Evolutionary conservation across 2,888 invertebrate species (phyloP), one percentile per base, ranked within the genome.

Genomic region (Eilema sororculum): DNA sequence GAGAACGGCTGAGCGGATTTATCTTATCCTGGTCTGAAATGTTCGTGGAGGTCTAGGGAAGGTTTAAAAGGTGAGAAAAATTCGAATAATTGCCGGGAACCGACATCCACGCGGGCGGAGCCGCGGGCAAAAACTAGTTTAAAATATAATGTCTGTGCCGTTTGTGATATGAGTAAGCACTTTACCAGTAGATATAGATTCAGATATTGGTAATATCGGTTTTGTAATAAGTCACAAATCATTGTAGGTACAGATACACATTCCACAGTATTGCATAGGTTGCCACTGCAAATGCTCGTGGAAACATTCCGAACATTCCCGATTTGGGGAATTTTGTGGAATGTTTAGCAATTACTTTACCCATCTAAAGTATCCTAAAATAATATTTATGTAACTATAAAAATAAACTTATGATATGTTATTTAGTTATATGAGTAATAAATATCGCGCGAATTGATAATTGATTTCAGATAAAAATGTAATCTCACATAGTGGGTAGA

Each of bases 251-350:
- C 73, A 70, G 58, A 57, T 52, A 52, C 52, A 52, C 52, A 72
- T 82, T 85, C 67, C 79, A 67, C 78, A 78, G 56, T 63, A 79
- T 78, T 78, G 56, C 72, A 71, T 67, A 65, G 61, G 22, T 72
- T 25, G 58, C 5, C 28, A 25, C 28, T 1, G 28, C 52, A 52
- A 52, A n/a, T n/a, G n/a, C n/a, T n/a, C 9, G 58, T 25, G 58
- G 16, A 13, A 58, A n/a, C 9, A 52, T 52, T 52, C 52, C 52
- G n/a, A n/a, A 58, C 25, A 13, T 13, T 16, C 2, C 25, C 8
- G 16, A 58, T 20, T 28, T 16, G 25, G 13, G 4, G 24, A 25
- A 25, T 24, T 58, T 58, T 13, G 2, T 58, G 16, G 13, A 25
- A 6, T 25, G 5, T 13, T 25, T 58, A 25, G 5, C 13, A 58